These are phyloP conservation scores for Diorhabda sublineata DNA, from an alignment of 1,140 invertebrate species.

Conservation along the genomic window DNA sequence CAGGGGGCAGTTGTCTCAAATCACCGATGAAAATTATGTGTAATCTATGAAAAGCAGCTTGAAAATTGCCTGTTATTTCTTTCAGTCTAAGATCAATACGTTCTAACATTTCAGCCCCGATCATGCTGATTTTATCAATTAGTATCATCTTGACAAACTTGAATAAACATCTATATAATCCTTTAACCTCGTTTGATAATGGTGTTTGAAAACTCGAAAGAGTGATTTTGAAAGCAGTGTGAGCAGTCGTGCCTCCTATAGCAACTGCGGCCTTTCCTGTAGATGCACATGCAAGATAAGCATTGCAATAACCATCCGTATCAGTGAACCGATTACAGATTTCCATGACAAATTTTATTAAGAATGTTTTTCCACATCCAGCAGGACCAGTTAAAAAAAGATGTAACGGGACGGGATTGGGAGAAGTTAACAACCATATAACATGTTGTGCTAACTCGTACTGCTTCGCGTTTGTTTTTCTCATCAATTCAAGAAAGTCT, in stretches of 20 bases:
- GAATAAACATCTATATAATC: constrained; percentile 27
- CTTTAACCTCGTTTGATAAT: constrained; percentile 29
- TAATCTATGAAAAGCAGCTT: constrained; percentile 29
- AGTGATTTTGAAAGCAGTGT: constrained; percentile 37
- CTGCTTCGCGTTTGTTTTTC: constrained; percentile 20
- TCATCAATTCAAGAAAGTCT: constrained; percentile 22
- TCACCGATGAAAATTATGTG: constrained; percentile 32
- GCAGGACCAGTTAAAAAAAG: constrained; percentile 26
- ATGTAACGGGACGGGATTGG: constrained; percentile 2
- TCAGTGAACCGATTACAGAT: constrained; percentile 33
- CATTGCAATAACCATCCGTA: constrained; percentile 26
- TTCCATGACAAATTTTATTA: constrained; percentile 39
- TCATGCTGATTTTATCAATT: constrained; percentile 29
- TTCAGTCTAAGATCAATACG: constrained; percentile 32
- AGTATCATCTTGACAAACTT: constrained; percentile 26
- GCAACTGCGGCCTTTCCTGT: constrained; percentile 45
- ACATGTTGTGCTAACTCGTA: constrained; percentile 5
- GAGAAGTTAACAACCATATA: constrained; percentile 2
- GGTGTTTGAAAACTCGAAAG: constrained; percentile 12
- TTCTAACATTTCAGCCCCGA: constrained; percentile 28
- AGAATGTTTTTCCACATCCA: constrained; percentile 31
- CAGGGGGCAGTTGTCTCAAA: constrained; percentile 31
- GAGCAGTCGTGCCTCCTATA: constrained; percentile 40
- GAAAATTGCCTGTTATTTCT: constrained; percentile 27
- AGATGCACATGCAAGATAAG: constrained; percentile 41